Base-by-base conservation (phyloP, 2,888 invertebrate genomes). In the Hyposoter dolosus region DNA sequence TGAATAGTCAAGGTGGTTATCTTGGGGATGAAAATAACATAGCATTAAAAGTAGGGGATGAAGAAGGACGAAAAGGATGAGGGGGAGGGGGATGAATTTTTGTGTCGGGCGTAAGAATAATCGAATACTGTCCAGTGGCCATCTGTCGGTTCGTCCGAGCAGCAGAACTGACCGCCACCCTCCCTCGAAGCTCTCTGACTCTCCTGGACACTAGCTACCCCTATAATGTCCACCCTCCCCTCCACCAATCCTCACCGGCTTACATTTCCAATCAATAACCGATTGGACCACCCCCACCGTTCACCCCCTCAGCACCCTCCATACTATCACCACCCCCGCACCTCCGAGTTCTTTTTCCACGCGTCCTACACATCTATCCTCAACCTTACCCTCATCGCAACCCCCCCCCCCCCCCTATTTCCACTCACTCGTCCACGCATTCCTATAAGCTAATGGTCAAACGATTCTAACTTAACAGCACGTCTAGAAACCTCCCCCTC, bases 181-280 rank as follows among this genome's bases (percentile, higher is more conserved):
- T 85, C 86, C 81, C 66, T 76, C 65, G 74, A 60, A 76, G 75
- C 47, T 76, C 88, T 66, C 78, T 69, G 82, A 83, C 72, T 84
- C 81, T 74, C 82, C 84, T 83, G 86, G 83, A 80, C 83, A 81
- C 83, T 60, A 60, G 80, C 83, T 60, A 81, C 83, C 85, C 88
- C 85, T 84, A 76, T 75, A 66, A 65, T 74, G 10, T 79, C 83
- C 83, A 85, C 84, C 86, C 86, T 87, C 89, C 83, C 85, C 82
- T 87, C 81, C 81, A 82, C 78, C 85, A 83, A 83, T 89, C 76
- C 88, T 85, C 87, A 87, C 88, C 88, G 84, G 90, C 91, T 92
- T 92, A 92, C 93, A 90, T 92, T 93, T 92, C 92, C 93, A 93
- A 93, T 93, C 93, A 93, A 93, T 93, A 93, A 93, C 91, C 93